Base-by-base conservation (phyloP, 2,888 invertebrate species). In the Stegana nigrithorax region DNA sequence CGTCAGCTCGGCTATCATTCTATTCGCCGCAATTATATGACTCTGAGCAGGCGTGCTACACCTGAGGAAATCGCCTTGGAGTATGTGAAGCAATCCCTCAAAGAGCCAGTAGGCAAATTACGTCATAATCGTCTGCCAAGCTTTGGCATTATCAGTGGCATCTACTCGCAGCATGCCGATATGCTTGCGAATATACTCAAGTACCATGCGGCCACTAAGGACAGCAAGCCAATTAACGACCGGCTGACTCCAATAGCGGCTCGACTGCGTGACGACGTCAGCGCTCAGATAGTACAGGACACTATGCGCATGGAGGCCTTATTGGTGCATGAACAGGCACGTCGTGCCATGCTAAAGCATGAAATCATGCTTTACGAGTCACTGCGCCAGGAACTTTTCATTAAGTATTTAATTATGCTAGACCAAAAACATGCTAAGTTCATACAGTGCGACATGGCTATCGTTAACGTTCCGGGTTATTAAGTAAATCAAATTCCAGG, bases 301-400 rank as follows among this genome's bases (percentile, higher is more conserved):
- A 78, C 78, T 39, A 73, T 70, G 60, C 73, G 73, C 3, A 53
- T 80, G 21, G 75, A 83, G 59, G 71, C 72, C 23, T 61, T 76
- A 51, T 65, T 79, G 4, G 57, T 75, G 19, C 72, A 76, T 29
- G 71, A 78, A 26, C 71, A 81, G 29, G 71, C 78, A 61, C 70
- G 70, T 14, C 65, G 72, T 1, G 68, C 72, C 2, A 44, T 66
- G 2, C 59, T 66, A 6, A 71, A 69, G 27, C 73, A 80, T 50
- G 62, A 72, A 25, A 60, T 67, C 3, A 69, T 79, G 27, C 27
- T 78, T 8, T 79, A 81, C 60, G 73, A 78, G 26, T 75, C 80
- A 0, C 68, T 81, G 26, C 73, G 82, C 12, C 78, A 79, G 60
- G 62, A 74, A 14, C 61, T 82, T n/a, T n/a, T n/a, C n/a, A n/a